Evolutionary conservation across 2,797 vertebrate genomes (phyloP), one percentile per base, ranked within the genome.

Genomic region (Serranus cabrilla): DNA sequence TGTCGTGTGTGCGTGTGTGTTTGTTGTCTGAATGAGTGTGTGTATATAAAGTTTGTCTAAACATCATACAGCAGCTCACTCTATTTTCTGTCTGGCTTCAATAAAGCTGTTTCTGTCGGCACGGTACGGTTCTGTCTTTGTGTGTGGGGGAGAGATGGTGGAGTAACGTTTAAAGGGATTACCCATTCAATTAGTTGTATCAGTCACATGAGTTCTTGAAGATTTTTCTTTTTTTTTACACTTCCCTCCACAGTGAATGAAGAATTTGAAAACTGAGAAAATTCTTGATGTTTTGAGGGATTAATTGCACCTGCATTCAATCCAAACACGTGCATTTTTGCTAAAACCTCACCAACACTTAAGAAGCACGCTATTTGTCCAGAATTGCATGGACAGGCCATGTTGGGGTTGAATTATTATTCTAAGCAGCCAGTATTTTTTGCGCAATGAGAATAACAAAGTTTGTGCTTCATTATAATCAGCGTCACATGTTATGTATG

Each of bases 61-160:
- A 40, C 61, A 42, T 82, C 65, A 64, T 27, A 47, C 52, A 58
- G 75, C 81, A 77, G 77, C 81, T 81, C 60, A 39, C 71, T 60
- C 27, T 54, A 42, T 82, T 69, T 70, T 82, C 62, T 73, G 67
- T 81, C 74, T 39, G 59, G 55, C 78, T 82, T 70, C 58, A 90
- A 83, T 85, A 88, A 88, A 88, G 55, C 78, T 50, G 60, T 64
- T 69, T 67, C 54, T 54, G 51, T 83, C 65, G 66, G 45, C 57
- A 55, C 25, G 62, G 39, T 31, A 31, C 0, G 25, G 66, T 31
- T 60, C 45, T 68, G 20, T 70, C 8, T 74, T 59, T 57, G 37
- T 73, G 34, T 34, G 34, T 34, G 5, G 1, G 34, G 17, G 69
- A 54, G 11, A 54, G 10, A 54, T 23, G 21, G 5, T 45, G 11